These are phyloP conservation scores for Moxostoma hubbsi DNA, from an alignment of 2,797 vertebrate genomes.

Conservation along the genomic window DNA sequence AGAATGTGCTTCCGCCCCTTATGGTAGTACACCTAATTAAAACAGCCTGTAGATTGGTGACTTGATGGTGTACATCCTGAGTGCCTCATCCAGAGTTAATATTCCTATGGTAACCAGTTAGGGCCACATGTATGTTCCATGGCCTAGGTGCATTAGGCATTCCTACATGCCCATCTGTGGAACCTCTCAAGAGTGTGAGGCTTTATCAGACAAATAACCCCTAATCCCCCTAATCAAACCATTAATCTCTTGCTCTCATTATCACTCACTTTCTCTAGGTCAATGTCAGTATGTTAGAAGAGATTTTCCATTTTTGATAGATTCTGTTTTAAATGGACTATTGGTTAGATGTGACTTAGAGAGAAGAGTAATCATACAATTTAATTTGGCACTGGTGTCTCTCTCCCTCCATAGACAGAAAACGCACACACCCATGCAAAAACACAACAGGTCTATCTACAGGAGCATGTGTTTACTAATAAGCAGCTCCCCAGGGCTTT, in stretches of 20 bases:
- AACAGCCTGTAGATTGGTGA: not conserved
- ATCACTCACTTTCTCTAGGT: slow-evolving; percentile 27
- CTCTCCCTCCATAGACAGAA: slow-evolving; percentile 21
- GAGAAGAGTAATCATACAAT: slow-evolving; percentile 48
- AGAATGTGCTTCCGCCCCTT: not conserved
- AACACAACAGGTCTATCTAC: slow-evolving; percentile 24
- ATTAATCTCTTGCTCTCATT: slow-evolving; percentile 18
- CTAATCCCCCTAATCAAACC: slow-evolving; percentile 36
- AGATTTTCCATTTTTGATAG: slow-evolving; percentile 30
- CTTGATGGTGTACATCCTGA: too few species aligned
- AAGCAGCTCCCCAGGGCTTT: slow-evolving; percentile 39
- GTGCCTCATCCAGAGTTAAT: slow-evolving; percentile 41
- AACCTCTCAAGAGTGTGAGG: slow-evolving; percentile 20
- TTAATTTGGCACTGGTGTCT: slow-evolving; percentile 8
- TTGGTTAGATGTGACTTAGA: slow-evolving; percentile 59
- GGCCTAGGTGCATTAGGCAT: slow-evolving; percentile 20
- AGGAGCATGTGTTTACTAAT: slow-evolving; percentile 41
- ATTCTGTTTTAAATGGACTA: slow-evolving; percentile 27
- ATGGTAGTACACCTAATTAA: slow-evolving; percentile 30
- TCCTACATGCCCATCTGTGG: slow-evolving; percentile 39
- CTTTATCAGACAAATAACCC: slow-evolving; percentile 40
- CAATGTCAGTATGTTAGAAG: slow-evolving; percentile 27
- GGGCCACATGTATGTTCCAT: slow-evolving; percentile 42
- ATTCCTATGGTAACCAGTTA: slow-evolving; percentile 69
- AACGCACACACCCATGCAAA: slow-evolving; percentile 24